A percentile compares a stretch with the other conserved stretches of the same genome.
These are phyloP conservation scores for Ondatra zibethicus DNA, from an alignment of 2,113 vertebrate species.

Conservation along the genomic window DNA sequence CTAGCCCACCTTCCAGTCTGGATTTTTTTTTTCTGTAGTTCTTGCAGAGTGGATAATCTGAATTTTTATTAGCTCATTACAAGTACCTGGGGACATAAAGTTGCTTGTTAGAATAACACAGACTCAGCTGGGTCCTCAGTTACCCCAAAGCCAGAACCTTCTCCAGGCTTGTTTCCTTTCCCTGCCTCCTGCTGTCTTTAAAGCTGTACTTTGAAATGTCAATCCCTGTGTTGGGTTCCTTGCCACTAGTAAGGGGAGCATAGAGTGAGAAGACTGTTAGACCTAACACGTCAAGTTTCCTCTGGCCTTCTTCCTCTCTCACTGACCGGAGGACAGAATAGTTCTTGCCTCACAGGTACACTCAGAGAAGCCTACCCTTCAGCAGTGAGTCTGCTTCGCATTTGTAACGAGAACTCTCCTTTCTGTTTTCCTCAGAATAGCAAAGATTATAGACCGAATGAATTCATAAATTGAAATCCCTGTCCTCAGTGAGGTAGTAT, in stretches of 20 bases:
- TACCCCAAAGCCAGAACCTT: not conserved
- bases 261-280: not conserved
- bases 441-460: not conserved
- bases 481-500: not conserved
- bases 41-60: not conserved
- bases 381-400: not conserved
- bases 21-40: not conserved
- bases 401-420: not conserved
- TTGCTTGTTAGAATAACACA: not conserved
- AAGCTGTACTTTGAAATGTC: not conserved
- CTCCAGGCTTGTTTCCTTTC: not conserved
- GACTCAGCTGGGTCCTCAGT: not conserved
- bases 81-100: not conserved
- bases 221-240: not conserved
- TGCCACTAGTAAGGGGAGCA: not conserved
- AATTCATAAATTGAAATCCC: not conserved
- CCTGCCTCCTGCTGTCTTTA: not conserved
- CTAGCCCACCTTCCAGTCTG: not conserved
- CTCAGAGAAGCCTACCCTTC: not conserved
- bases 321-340: not conserved
- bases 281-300: not conserved
- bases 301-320: not conserved
- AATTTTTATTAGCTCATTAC: not conserved
- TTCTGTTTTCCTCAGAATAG: not conserved
- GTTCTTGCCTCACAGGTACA: not conserved